Base-by-base conservation (phyloP, 2,888 invertebrate genomes). In the Sinodicranocentrus sp. region DNA sequence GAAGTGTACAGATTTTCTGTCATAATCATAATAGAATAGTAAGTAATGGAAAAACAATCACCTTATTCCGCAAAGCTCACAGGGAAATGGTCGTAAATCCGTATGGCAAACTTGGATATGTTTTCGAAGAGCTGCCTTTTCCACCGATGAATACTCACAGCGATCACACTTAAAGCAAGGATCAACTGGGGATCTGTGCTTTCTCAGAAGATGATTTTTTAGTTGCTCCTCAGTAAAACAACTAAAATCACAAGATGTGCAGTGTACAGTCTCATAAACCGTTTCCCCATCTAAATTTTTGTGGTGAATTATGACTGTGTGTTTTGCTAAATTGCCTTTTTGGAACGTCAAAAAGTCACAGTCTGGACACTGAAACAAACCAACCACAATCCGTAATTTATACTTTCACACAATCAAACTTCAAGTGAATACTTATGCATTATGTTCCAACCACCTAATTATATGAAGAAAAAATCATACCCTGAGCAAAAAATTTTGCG, bases 141-240 rank as follows among this genome's bases (percentile, higher is more conserved):
- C 89, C n/a, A 89, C 87, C 2, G 89, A 86, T 0, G 88, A 73
- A 72, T 90, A 90, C 2, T 85, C 65, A 71, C 90, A 90, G 6
- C 87, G 82, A 6, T 78, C 59, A 79, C 90, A 90, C 78, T 88
- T 83, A 61, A 77, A 87, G n/a, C 70, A 72, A n/a, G 83, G 78
- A 0, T 82, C 57, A 8, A 57, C 44, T 71, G 82, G 82, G 13
- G 52, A 79, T 8, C 88, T 88, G 61, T 89, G 89, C 67, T 87
- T 88, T 28, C 89, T 68, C 17, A 88, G 61, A 13, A 82, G 59
- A 72, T 89, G 89, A 43, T 87, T 84, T 71, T 89, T 89, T 52
- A 89, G 75, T 76, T 88, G 88, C 78, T 88, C 86, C 13, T 89
- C 88, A 8, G 88, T 88, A 17, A 89, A 85, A 44, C 88, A 88